Evolutionary conservation across 2,113 vertebrate species (phyloP).

Genomic region (Hemiscyllium ocellatum): DNA sequence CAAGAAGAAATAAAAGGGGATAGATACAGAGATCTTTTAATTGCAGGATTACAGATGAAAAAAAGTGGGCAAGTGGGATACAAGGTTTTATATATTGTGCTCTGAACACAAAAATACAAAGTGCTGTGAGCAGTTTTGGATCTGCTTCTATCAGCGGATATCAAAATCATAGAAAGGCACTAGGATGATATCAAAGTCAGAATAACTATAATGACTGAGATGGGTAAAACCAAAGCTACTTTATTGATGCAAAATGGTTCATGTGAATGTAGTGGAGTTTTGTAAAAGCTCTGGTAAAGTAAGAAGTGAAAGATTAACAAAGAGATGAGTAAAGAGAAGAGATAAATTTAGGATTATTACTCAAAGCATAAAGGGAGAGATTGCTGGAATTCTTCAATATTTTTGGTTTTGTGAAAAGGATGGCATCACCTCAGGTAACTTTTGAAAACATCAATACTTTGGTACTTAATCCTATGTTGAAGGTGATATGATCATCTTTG

Average conservation of each 20-base stretch:
- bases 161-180: neutral
- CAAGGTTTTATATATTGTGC: neutral
- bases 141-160: neutral
- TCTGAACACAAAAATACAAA: neutral
- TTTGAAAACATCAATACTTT: neutral
- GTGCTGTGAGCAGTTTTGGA: neutral
- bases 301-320: neutral
- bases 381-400: neutral
- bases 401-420: too few species aligned
- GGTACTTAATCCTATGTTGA: neutral
- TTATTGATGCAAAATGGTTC: neutral
- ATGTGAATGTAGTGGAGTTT: neutral
- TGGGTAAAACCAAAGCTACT: neutral
- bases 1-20: neutral
- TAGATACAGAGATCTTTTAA: neutral
- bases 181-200: neutral
- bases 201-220: neutral
- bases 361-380: neutral
- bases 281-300: neutral
- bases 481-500: neutral
- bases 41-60: neutral
- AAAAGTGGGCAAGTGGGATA: neutral
- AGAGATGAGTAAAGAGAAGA: neutral
- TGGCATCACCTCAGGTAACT: neutral
- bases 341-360: neutral